Evolutionary conservation across 2,797 vertebrate genomes (phyloP), one percentile per base, ranked within the genome.

Genomic region (Macrochelys suwanniensis): DNA sequence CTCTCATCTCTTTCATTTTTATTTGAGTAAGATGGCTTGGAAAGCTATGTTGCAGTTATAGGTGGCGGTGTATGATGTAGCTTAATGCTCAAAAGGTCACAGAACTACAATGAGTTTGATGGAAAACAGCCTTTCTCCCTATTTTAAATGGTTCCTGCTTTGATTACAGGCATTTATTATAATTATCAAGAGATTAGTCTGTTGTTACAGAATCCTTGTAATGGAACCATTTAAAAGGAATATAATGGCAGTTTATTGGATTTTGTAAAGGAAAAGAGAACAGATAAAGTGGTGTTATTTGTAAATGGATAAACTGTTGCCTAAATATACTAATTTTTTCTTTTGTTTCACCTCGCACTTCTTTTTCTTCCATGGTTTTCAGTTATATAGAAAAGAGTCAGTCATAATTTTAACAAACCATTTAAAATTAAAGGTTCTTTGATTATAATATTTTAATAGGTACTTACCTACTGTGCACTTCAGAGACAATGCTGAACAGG

Each of bases 81-180:
- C 92, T 97, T 97, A 97, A 96, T 96, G 95, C 94, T 97, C 82
- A 95, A 95, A 61, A 98, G 98, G 95, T 98, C 97, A 97, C 31
- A 53, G 96, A 97, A 97, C 95, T 97, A 96, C 96, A 97, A 85
- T 97, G 97, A 97, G 96, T 96, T 96, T 98, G 99, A 99, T 98
- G 97, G 97, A 99, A 99, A 99, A 98, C 99, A 99, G 99, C 97
- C 98, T 97, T 98, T 98, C 92, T 95, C 95, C 86, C 96, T 97
- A 97, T 98, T 98, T 98, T 98, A 98, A 99, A 99, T 98, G 98
- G 98, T 98, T 98, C 98, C 98, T 98, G 98, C 98, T 97, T 98
- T 99, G 98, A 99, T 99, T 99, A 99, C 98, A 97, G 98, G 98
- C 98, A 99, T 99, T 99, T 99, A 99, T 99, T 98, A 98, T 99